Conservation (phyloP, 2,113 vertebrate genomes). For the Gasterosteus aculeatus region DNA sequence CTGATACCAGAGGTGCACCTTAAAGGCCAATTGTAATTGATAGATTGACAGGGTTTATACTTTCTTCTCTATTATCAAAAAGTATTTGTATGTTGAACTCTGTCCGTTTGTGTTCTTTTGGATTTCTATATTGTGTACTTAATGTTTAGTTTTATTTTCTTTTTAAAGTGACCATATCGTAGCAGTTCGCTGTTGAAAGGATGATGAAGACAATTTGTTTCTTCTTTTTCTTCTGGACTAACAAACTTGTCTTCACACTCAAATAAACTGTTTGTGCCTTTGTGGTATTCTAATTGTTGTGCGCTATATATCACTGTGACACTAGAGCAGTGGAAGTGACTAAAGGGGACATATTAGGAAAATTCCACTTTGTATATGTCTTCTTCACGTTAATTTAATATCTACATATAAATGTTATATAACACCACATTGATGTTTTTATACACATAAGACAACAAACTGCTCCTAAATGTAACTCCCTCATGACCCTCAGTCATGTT, state of each 20-base stretch:
- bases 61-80: constrained; percentile 74
- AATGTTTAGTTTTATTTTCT: constrained; percentile 40
- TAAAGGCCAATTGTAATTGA: constrained; percentile 69
- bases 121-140: constrained; percentile 76
- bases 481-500: too few relatives aligned
- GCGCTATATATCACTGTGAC: neutral
- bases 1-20: constrained; percentile 74
- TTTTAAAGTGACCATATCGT: constrained; percentile 45
- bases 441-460: too few relatives aligned
- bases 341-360: too few relatives aligned
- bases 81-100: constrained; percentile 64
- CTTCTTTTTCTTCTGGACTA: constrained; percentile 65
- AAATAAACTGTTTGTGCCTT: constrained; percentile 70
- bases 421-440: too few relatives aligned
- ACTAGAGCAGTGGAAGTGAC: neutral
- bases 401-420: too few relatives aligned
- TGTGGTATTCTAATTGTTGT: constrained; percentile 57
- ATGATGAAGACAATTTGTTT: constrained; percentile 47
- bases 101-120: constrained; percentile 66
- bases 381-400: too few relatives aligned
- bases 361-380: too few relatives aligned
- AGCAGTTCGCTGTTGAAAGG: constrained; percentile 35
- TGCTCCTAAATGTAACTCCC: too few relatives aligned
- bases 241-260: constrained; percentile 65
- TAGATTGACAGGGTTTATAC: constrained; percentile 78